Evolutionary conservation across 2,797 vertebrate genomes (phyloP).

Genomic region (Epinephelus awoara): DNA sequence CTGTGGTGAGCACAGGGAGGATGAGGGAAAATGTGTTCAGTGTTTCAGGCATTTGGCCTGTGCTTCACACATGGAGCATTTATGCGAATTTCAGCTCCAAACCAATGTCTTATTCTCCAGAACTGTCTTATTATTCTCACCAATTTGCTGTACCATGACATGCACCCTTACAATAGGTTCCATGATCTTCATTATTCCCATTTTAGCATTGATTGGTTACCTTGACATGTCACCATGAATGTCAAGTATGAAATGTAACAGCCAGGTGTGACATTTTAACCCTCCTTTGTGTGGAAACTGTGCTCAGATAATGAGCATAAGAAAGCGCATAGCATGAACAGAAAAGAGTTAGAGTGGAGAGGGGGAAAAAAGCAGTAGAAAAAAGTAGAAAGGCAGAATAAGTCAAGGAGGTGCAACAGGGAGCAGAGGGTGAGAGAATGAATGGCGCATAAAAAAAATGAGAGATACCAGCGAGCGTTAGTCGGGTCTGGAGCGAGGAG

Average conservation of each 20-base stretch:
- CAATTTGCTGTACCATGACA: conserved; percentile 27
- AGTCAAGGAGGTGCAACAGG: conserved; percentile 37
- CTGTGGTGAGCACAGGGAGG: conserved; percentile 44
- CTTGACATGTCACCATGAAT: conserved; percentile 61
- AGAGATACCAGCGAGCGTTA: conserved; percentile 15
- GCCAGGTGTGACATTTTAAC: conserved; percentile 66
- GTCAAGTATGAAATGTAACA: conserved; percentile 53
- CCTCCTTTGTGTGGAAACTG: conserved; percentile 37
- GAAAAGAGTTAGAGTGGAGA: not conserved
- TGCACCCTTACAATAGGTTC: conserved; percentile 13
- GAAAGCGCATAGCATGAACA: conserved; percentile 25
- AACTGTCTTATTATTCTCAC: conserved; percentile 24
- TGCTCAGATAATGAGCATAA: conserved; percentile 65
- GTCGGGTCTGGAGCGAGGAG: conserved; percentile 40
- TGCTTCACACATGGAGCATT: conserved; percentile 23
- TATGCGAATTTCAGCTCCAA: conserved; percentile 23
- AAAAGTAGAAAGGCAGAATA: conserved; percentile 30
- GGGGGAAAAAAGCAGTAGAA: not conserved
- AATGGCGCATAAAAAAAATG: conserved; percentile 10
- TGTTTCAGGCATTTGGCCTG: conserved; percentile 44
- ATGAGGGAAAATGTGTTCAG: conserved; percentile 34
- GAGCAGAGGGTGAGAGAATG: conserved; percentile 40
- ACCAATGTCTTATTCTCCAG: conserved; percentile 35
- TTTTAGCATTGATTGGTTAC: conserved; percentile 45
- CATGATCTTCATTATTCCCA: conserved; percentile 45